Percentiles rank a stretch among this genome's conserved stretches.
Conservation (phyloP, 2,888 invertebrate genomes). For the Boloria euphrosyne region DNA sequence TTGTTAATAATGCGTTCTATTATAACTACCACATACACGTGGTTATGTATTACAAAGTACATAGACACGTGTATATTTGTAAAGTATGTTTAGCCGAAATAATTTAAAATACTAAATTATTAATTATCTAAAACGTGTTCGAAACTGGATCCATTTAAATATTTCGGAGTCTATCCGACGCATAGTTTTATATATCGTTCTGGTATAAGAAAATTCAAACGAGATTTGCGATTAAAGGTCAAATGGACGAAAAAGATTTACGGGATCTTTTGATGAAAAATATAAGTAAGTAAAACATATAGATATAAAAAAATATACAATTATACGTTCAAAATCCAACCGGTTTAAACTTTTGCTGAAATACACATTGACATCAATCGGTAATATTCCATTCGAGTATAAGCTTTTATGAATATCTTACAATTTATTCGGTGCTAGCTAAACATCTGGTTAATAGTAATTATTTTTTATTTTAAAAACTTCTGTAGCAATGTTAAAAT, state of each 20-base stretch:
- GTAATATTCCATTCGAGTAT: conserved; percentile 4
- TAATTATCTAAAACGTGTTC: too few relatives aligned
- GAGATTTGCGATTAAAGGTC: background rate
- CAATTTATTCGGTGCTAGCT: background rate
- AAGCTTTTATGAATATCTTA: background rate
- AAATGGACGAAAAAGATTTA: background rate
- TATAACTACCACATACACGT: too few relatives aligned
- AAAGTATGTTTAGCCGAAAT: too few relatives aligned
- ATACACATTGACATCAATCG: background rate
- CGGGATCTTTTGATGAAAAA: background rate
- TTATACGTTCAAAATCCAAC: background rate
- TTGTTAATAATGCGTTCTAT: too few relatives aligned
- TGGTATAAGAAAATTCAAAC: background rate
- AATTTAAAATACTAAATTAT: too few relatives aligned
- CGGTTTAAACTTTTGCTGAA: conserved; percentile 5
- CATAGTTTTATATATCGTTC: background rate
- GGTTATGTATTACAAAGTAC: too few relatives aligned
- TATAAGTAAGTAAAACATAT: background rate
- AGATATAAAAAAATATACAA: background rate
- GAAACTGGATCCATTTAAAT: conserved; percentile 8
- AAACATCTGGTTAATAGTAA: background rate
- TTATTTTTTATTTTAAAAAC: too few relatives aligned
- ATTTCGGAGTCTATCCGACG: background rate
- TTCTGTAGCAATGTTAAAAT: too few relatives aligned
- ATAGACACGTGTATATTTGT: too few relatives aligned